Evolutionary conservation across 92 coral and sea anemone species (phyloP), one percentile per base, ranked within the genome.

Genomic region (Bergia sp.): DNA sequence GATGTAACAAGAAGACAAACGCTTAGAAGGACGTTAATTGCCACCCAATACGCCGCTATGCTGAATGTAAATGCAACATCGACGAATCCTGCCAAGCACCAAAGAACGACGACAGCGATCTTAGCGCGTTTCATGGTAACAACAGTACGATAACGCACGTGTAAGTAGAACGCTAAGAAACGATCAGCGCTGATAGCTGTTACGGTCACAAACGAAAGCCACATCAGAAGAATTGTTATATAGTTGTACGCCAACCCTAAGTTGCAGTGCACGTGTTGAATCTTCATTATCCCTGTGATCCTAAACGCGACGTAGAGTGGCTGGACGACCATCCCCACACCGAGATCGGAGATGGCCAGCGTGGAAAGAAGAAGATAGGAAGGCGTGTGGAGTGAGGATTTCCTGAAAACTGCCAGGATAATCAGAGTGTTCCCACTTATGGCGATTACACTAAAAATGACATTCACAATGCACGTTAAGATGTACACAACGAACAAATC

Each of bases 321-420:
- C 45, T 76, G 80, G 1, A 76, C 80, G 2, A 76, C 5, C 37
- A 76, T 8, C 2, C 80, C 80, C n/a, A 81, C 85, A 15, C 85
- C 85, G 7, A 81, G 50, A 21, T 81, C 85, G 23, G 85, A 81
- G 23, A 81, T 39, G 3, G 73, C 50, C 45, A 81, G 71, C 12
- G 37, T 81, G 16, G 47, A 81, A 0, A 81, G 73, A 21, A 81
- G 73, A 58, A 81, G 69, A 38, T 57, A 81, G 2, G 85, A 81
- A 55, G 85, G 85, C 43, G 71, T 81, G 71, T 81, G 85, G 1
- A 81, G 85, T 15, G 85, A 81, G 73, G 85, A 55, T 57, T 81
- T 81, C 50, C 73, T 81, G 50, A 81, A 7, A 65, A 23, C 20
- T 64, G 50, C 55, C 45, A 82, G 36, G 16, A 82, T 41, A 61